Base-by-base conservation (phyloP, 1,140 invertebrate species). In the Drosophila burlai region DNA sequence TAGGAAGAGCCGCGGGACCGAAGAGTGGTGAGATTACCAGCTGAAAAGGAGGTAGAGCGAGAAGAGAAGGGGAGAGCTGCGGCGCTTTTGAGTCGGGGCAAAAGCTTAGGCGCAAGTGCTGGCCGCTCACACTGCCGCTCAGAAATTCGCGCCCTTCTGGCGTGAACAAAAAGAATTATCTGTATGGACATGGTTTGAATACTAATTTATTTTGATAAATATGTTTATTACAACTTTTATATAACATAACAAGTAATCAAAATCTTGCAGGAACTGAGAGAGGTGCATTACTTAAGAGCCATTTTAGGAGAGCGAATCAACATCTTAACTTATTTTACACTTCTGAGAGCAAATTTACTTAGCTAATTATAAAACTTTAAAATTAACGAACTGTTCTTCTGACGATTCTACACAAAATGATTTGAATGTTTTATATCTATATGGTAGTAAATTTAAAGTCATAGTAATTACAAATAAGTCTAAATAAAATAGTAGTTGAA, bases 401-500 rank as follows among this genome's bases (percentile, higher is more conserved):
- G 84, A 89, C 84, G 84, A 89, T 89, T 89, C 84, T 89, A 89
- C 84, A 89, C 69, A 89, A 77, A 89, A 84, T 81, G 74, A 81
- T 81, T 78, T 89, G 84, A 89, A 89, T 87, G 84, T 76, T 76
- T 81, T 83, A 79, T 81, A 69, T 76, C 84, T 89, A 78, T 47
- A 29, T 72, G 59, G 54, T 79, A 89, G 43, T 68, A 83, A 78
- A 75, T 83, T 86, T 84, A 89, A 79, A 87, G 84, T 89, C 84
- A 89, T 89, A 89, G 84, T 89, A 89, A 89, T 89, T 89, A 89
- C 84, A 84, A 69, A 75, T 73, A 82, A 85, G 79, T 83, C 89
- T 91, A 91, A 91, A 83, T 75, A 84, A 83, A 89, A 83, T 91
- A 89, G 81, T 84, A 84, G 87, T 91, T 91, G 87, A 92, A 92